Evolutionary conservation across 1,140 invertebrate genomes (phyloP).

Genomic region (Drosophila murphyi): DNA sequence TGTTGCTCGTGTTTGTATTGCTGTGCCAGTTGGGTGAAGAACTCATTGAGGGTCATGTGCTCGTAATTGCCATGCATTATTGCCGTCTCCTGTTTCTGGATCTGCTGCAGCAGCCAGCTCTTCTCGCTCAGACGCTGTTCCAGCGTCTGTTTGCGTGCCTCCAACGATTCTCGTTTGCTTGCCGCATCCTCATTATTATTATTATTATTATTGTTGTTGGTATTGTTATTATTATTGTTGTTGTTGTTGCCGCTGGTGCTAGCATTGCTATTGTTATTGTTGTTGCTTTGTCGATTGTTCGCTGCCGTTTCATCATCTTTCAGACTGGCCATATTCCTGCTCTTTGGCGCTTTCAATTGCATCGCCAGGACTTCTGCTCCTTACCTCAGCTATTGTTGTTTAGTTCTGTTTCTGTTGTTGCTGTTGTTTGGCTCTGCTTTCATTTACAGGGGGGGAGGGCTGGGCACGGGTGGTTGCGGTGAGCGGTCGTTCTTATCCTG

Average conservation of each 20-base stretch:
- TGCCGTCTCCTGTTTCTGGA: constrained; percentile 77
- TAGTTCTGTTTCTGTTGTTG: background rate
- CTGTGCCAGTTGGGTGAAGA: constrained; percentile 70
- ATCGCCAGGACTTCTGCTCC: constrained; percentile 62
- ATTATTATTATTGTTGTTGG: constrained; percentile 61
- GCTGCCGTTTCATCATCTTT: constrained; percentile 74
- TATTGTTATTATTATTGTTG: constrained; percentile 42
- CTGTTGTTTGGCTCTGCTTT: constrained; percentile 6
- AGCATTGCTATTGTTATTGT: constrained; percentile 38
- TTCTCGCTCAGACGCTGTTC: constrained; percentile 77
- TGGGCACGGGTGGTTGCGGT: constrained; percentile 22
- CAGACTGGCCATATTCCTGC: constrained; percentile 76
- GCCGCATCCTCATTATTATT: constrained; percentile 60
- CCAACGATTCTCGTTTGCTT: constrained; percentile 66
- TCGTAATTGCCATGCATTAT: constrained; percentile 81
- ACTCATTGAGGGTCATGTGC: constrained; percentile 76
- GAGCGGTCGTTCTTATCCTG: constrained; percentile 34
- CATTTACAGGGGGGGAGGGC: constrained; percentile 7
- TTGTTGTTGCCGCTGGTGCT: constrained; percentile 34
- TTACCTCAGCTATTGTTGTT: constrained; percentile 30
- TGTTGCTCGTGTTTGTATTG: constrained; percentile 79
- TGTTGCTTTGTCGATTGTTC: constrained; percentile 58
- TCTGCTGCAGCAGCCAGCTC: constrained; percentile 79
- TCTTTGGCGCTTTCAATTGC: constrained; percentile 75
- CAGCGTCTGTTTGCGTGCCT: constrained; percentile 67